A percentile compares a stretch with the other conserved stretches of the same genome.
Conservation (phyloP, 2,888 invertebrate species). For the Volucella zonaria region DNA sequence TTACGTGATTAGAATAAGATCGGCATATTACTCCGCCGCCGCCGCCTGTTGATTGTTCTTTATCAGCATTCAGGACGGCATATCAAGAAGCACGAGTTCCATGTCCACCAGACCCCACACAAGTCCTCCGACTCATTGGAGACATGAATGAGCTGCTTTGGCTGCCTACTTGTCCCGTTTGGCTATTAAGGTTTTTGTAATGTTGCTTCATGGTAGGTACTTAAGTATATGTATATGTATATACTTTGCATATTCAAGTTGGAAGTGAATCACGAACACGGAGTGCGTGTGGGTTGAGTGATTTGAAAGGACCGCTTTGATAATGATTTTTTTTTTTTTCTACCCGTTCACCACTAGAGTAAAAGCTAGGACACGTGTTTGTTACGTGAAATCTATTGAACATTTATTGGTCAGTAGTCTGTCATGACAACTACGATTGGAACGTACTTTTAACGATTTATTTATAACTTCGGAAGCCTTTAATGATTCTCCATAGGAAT, state of each 20-base stretch:
- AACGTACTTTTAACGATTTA: conserved; percentile 18
- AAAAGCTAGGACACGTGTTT: conserved; percentile 43
- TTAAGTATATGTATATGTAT: no score
- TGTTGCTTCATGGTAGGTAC: conserved; percentile 45
- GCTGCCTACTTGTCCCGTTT: conserved; percentile 29
- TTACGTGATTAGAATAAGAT: conserved; percentile 74
- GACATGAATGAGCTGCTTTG: conserved; percentile 69
- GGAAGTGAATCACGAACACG: conserved; percentile 70
- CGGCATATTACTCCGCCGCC: conserved; percentile 55
- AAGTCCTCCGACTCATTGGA: conserved; percentile 66
- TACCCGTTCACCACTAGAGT: not conserved
- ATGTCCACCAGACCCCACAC: conserved; percentile 74
- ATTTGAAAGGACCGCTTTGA: conserved; percentile 69
- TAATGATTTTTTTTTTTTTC: conserved; percentile 31
- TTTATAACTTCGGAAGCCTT: conserved; percentile 32
- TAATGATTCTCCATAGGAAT: not conserved
- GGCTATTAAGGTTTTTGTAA: conserved; percentile 70
- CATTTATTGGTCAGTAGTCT: conserved; percentile 59
- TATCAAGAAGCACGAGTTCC: conserved; percentile 74
- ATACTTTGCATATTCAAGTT: conserved; percentile 70
- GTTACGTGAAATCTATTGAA: conserved; percentile 44
- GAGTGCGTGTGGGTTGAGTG: conserved; percentile 66
- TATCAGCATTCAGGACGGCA: conserved; percentile 71
- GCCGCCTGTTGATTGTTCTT: conserved; percentile 69
- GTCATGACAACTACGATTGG: conserved; percentile 32